A percentile compares a stretch with the other conserved stretches of the same genome.
phyloP scores from a whole-genome alignment of 1,140 invertebrate genomes.

The Spodoptera litura region DNA sequence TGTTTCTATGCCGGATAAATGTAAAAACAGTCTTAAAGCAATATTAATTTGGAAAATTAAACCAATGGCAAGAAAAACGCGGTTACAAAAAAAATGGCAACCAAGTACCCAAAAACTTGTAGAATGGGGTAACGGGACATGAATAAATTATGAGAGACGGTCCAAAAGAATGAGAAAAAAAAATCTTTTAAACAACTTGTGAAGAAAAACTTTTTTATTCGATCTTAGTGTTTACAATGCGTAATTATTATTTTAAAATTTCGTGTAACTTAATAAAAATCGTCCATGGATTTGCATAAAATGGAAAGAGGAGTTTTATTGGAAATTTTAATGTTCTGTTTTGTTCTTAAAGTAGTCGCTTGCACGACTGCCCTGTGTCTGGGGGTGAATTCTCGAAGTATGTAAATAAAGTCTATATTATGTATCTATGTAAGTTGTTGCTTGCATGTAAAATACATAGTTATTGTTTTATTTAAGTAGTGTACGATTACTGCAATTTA shows the following conservation, averaged over 20 bases:
- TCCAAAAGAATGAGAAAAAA: neutral
- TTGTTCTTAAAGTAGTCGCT: neutral
- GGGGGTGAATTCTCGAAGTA: too few relatives aligned
- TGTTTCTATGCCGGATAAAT: too few relatives aligned
- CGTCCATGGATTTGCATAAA: constrained; percentile 28
- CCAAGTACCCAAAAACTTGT: constrained; percentile 38
- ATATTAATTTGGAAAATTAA: constrained; percentile 36
- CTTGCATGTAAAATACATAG: too few relatives aligned
- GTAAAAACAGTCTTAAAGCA: neutral
- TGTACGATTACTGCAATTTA: too few relatives aligned
- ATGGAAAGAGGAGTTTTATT: neutral
- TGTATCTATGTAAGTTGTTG: too few relatives aligned
- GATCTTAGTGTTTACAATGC: constrained; percentile 44
- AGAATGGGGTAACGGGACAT: constrained; percentile 43
- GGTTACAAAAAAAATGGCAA: constrained; percentile 36
- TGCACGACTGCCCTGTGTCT: neutral
- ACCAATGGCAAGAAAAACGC: constrained; percentile 28
- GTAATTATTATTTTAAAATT: constrained; percentile 46
- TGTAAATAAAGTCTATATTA: too few relatives aligned
- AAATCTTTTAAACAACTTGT: constrained; percentile 35
- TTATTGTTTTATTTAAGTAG: too few relatives aligned
- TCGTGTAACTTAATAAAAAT: constrained; percentile 43
- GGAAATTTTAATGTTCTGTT: neutral
- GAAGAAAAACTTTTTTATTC: constrained; percentile 44
- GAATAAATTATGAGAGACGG: constrained; percentile 46